Percentiles rank a stretch among this genome's conserved stretches.
These are phyloP conservation scores for Sebastolobus altivelis DNA, from an alignment of 2,797 vertebrate species.

Conservation along the genomic window DNA sequence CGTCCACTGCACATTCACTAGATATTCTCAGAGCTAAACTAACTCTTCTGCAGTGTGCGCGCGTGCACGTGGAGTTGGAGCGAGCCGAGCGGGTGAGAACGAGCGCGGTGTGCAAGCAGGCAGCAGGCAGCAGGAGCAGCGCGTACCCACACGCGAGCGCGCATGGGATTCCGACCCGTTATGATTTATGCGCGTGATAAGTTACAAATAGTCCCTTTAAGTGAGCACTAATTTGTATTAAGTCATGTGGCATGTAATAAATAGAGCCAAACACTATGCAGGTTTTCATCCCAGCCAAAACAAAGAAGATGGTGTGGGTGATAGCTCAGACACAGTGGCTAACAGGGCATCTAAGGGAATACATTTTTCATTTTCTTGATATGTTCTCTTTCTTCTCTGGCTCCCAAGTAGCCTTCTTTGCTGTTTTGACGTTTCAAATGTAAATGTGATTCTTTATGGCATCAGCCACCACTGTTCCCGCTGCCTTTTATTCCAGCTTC, in stretches of 20 bases:
- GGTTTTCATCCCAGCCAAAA: slow-evolving; percentile 31
- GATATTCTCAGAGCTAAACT: too few relatives aligned
- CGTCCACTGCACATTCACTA: too few relatives aligned
- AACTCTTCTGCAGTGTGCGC: too few relatives aligned
- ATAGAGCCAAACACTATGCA: slow-evolving; percentile 33
- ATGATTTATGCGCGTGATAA: too few relatives aligned
- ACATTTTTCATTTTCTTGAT: slow-evolving; percentile 29
- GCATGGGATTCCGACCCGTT: too few relatives aligned
- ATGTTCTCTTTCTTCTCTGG: slow-evolving; percentile 36
- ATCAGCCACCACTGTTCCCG: slow-evolving; percentile 34
- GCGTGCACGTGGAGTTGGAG: too few relatives aligned
- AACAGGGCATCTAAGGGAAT: slow-evolving; percentile 40
- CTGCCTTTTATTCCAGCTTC: slow-evolving; percentile 41
- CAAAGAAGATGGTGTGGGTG: slow-evolving; percentile 51
- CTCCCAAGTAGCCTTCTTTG: slow-evolving; percentile 62
- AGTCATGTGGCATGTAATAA: slow-evolving; percentile 41
- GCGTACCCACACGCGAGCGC: too few relatives aligned
- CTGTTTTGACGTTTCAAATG: slow-evolving; percentile 76
- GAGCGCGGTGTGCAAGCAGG: too few relatives aligned
- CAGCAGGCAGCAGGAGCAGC: too few relatives aligned
- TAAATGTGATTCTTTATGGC: slow-evolving; percentile 71
- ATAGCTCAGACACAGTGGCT: slow-evolving; percentile 43
- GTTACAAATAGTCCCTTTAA: too few relatives aligned
- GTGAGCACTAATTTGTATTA: too few relatives aligned
- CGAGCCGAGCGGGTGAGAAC: too few relatives aligned